Percentiles rank a stretch among this genome's conserved stretches.
Conservation (phyloP, 2,797 vertebrate species). For the Acestrorhynchus altus region DNA sequence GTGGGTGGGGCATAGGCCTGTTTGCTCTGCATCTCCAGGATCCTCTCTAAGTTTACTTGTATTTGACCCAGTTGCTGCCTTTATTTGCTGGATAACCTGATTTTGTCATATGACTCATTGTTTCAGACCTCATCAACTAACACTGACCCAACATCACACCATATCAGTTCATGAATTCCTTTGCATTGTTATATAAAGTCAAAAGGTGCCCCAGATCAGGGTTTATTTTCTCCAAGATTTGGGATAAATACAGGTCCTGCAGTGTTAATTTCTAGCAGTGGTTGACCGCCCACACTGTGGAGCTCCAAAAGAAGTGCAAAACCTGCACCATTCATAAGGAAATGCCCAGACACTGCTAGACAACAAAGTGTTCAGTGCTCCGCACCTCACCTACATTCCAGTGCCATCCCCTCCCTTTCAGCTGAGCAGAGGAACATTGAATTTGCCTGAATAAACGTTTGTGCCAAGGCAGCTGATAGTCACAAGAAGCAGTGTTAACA, state of each 20-base stretch:
- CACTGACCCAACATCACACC: too few species aligned
- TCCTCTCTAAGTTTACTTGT: not conserved
- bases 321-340: not conserved
- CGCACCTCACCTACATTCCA: constrained; percentile 28
- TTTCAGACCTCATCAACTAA: too few species aligned
- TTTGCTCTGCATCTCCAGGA: not conserved
- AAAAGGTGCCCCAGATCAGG: too few species aligned
- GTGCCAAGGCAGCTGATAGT: constrained; percentile 34
- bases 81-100: not conserved
- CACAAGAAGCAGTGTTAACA: constrained; percentile 5
- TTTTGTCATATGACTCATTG: not conserved
- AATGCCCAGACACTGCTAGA: not conserved
- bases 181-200: too few species aligned
- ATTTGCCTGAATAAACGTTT: constrained; percentile 46
- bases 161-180: too few species aligned
- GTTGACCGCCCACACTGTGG: not conserved
- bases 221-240: too few species aligned
- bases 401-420: constrained; percentile 10
- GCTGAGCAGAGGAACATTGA: constrained; percentile 12
- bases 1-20: constrained; percentile 6
- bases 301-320: not conserved
- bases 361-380: constrained; percentile 5
- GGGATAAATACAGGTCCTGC: too few species aligned
- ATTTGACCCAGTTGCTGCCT: not conserved
- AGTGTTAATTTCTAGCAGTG: not conserved